phyloP scores from a whole-genome alignment of 2,113 vertebrate genomes.

The Amphiprion percula region DNA sequence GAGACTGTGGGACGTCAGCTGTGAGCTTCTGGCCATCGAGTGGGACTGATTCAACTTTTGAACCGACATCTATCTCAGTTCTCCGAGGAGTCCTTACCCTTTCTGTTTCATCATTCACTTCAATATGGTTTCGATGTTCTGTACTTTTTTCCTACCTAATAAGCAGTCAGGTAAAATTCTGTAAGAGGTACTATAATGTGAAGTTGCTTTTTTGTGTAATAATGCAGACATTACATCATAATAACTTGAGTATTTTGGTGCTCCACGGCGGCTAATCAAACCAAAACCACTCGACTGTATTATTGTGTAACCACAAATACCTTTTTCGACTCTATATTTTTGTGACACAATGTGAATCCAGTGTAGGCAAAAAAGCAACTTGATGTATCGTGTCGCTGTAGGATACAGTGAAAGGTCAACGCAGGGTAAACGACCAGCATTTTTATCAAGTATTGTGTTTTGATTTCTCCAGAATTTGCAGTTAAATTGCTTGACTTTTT shows the following conservation, averaged over 20 bases:
- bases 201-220: slow-evolving; percentile 71
- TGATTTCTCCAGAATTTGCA: slow-evolving; percentile 45
- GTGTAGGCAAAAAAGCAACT: slow-evolving; percentile 62
- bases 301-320: slow-evolving; percentile 44
- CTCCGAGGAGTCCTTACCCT: slow-evolving; percentile 38
- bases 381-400: slow-evolving; percentile 59
- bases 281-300: slow-evolving; percentile 46
- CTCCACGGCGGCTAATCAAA: slow-evolving; percentile 23
- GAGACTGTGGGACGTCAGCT: slow-evolving; percentile 92
- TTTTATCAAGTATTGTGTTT: slow-evolving; percentile 30
- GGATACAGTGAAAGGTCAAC: slow-evolving; percentile 68
- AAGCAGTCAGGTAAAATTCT: slow-evolving; percentile 62
- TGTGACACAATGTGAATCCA: slow-evolving; percentile 72
- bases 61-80: slow-evolving; percentile 16
- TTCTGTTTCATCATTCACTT: slow-evolving; percentile 43
- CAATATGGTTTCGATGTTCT: slow-evolving; percentile 46
- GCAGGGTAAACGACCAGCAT: slow-evolving; percentile 78
- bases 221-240: slow-evolving; percentile 60
- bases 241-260: slow-evolving; percentile 52
- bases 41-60: slow-evolving; percentile 84
- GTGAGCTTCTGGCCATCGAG: slow-evolving; percentile 91
- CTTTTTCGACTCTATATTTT: slow-evolving; percentile 67
- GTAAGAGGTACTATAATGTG: slow-evolving; percentile 58
- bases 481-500: slow-evolving; percentile 44
- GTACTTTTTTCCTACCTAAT: slow-evolving; percentile 56